Evolutionary conservation across 2,113 vertebrate genomes (phyloP).

Genomic region (Nothoprocta pentlandii): DNA sequence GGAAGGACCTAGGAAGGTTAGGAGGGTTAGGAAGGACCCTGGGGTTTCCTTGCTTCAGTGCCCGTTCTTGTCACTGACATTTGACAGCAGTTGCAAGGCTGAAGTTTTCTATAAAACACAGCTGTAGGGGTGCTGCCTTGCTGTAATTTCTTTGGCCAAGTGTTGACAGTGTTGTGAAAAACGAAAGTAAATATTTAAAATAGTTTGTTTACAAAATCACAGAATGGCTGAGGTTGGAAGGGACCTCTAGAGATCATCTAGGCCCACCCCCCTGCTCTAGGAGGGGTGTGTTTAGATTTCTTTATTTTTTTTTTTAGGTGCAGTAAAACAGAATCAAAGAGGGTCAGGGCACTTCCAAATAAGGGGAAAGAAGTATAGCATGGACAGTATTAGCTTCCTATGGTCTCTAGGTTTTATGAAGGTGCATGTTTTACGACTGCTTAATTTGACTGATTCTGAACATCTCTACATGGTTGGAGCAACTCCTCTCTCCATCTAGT

Average conservation of each 20-base stretch:
- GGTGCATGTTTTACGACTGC: background rate
- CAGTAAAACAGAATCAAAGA: background rate
- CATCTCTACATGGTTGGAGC: background rate
- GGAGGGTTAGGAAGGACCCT: background rate
- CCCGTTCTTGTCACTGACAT: background rate
- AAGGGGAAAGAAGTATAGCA: background rate
- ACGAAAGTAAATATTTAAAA: conserved; percentile 16
- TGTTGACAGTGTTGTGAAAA: background rate
- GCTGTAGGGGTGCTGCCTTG: background rate
- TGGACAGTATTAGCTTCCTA: background rate
- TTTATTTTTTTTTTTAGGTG: background rate
- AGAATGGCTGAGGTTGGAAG: no score
- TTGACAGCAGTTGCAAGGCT: background rate
- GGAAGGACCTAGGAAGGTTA: background rate
- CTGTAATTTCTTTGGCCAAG: background rate
- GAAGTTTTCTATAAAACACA: background rate
- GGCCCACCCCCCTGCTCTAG: no score
- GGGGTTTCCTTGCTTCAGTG: background rate
- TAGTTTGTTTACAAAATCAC: background rate
- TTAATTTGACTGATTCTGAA: background rate
- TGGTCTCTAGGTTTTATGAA: background rate
- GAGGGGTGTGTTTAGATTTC: no score
- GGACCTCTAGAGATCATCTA: no score
- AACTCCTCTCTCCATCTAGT: background rate
- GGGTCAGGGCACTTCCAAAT: background rate